Evolutionary conservation across 2,888 invertebrate species (phyloP), one percentile per base, ranked within the genome.

Genomic region (Ellobium chinense): DNA sequence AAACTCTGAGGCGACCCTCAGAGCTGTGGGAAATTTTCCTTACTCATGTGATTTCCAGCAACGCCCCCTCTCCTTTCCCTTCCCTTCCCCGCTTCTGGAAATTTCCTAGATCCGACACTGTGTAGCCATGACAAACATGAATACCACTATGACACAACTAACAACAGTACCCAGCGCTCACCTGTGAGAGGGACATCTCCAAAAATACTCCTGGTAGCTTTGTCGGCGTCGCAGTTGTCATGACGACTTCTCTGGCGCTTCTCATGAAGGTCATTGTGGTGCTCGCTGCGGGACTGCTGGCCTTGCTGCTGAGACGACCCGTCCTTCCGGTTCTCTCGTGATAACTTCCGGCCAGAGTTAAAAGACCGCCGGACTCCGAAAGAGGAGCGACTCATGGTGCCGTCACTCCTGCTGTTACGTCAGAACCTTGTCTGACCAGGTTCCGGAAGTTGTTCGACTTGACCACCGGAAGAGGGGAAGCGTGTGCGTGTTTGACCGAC

Each of bases 121-220:
- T n/a, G n/a, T n/a, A n/a, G n/a, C n/a, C n/a, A n/a, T n/a, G n/a
- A n/a, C n/a, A n/a, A n/a, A n/a, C n/a, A n/a, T n/a, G n/a, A n/a
- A n/a, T n/a, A n/a, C n/a, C n/a, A n/a, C n/a, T n/a, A n/a, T n/a
- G n/a, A n/a, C n/a, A n/a, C n/a, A n/a, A n/a, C n/a, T n/a, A n/a
- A n/a, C n/a, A n/a, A n/a, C n/a, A n/a, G n/a, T n/a, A n/a, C n/a
- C n/a, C n/a, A n/a, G n/a, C n/a, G n/a, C n/a, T n/a, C n/a, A n/a
- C 80, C 80, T 75, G 83, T 83, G 1, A 87, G 82, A 1, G 86
- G 87, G 14, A 85, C 86, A 54, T 87, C 87, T 5, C 87, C 87
- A 69, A 87, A 87, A 5, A 87, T 87, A 31, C 85, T 85, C 31
- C 85, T 66, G 14, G 85, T 82, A 31, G 84, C 86, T 27, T 82